Percentiles rank a stretch among this genome's conserved stretches.
Conservation (phyloP, 2,888 invertebrate genomes). For the Chalcis sispes region DNA sequence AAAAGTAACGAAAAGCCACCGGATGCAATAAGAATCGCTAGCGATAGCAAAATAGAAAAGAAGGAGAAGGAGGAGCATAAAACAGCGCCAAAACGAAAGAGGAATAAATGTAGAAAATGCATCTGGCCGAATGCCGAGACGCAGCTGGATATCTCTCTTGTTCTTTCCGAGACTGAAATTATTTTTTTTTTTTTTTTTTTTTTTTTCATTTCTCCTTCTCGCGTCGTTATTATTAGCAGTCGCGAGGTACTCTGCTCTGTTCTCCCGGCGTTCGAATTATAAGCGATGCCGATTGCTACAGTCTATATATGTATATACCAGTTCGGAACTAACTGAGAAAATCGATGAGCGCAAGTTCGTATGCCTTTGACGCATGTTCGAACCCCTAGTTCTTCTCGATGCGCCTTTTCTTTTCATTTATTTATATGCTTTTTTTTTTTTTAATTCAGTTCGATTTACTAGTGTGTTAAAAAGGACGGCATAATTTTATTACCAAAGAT, state of each 20-base stretch:
- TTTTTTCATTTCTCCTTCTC: neutral
- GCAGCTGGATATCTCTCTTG: neutral
- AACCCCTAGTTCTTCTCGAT: too few relatives aligned
- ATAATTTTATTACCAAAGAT: too few relatives aligned
- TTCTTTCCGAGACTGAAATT: slow-evolving; percentile 20
- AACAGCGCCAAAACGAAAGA: neutral
- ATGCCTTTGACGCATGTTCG: neutral
- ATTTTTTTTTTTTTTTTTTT: slow-evolving; percentile 10
- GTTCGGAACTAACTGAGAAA: slow-evolving; percentile 21
- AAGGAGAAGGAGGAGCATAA: neutral
- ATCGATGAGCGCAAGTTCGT: slow-evolving; percentile 33
- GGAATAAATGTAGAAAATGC: neutral
- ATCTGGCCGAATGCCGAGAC: slow-evolving; percentile 51
- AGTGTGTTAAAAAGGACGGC: too few relatives aligned
- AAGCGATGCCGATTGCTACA: neutral
- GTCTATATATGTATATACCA: neutral
- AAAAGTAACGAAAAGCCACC: neutral
- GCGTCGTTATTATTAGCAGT: slow-evolving; percentile 40
- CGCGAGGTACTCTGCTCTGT: neutral
- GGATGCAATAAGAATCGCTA: neutral
- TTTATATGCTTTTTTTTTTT: too few relatives aligned
- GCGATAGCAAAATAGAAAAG: neutral
- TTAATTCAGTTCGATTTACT: too few relatives aligned
- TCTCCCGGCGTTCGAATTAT: neutral
- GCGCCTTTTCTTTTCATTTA: too few relatives aligned